Base-by-base conservation (phyloP, 2,113 vertebrate genomes). In the Xyliphius kryptos region DNA sequence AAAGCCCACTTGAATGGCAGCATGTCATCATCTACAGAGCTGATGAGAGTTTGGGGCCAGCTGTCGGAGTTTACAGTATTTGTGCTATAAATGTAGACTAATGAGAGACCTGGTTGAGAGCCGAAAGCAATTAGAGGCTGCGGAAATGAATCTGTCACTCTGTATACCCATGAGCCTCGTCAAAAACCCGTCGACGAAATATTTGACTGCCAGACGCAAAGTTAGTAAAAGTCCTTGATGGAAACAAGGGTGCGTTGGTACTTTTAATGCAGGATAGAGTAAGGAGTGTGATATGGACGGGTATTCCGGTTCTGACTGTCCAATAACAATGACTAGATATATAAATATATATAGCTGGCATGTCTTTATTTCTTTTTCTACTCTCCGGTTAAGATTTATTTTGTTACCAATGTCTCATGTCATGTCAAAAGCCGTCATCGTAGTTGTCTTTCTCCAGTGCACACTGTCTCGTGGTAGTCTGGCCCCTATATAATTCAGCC, bases 61-160 rank as follows among this genome's bases (percentile, higher is more conserved):
- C 46, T 68, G 66, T 64, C 50, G 38, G 69, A 52, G 68, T 74
- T 70, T 71, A 71, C 65, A 51, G 61, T 66, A 61, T 56, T 68
- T 54, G 61, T 55, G 57, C 65, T 71, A 58, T 70, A 74, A 68
- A 71, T 71, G 61, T 64, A 68, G 65, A 66, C 48, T 69, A 74
- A 71, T 49, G 61, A 62, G 66, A 58, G 64, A 66, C 66, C 65
- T 44, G 61, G 53, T 60, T 77, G 74, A 67, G 68, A 50, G 56
- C 54, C 76, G 63, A 84, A 85, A 84, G 77, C 80, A 87, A 87
- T 85, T 85, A 85, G 80, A 83, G 66, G 62, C 68, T 66, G 56
- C 71, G 74, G 76, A 83, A 85, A 84, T 87, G 75, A 85, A 82
- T 80, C 81, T 87, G 85, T 84, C 85, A 82, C 67, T 66, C 57